Evolutionary conservation across 1,140 invertebrate genomes (phyloP), one percentile per base, ranked within the genome.

Genomic region (Helicoverpa zea): DNA sequence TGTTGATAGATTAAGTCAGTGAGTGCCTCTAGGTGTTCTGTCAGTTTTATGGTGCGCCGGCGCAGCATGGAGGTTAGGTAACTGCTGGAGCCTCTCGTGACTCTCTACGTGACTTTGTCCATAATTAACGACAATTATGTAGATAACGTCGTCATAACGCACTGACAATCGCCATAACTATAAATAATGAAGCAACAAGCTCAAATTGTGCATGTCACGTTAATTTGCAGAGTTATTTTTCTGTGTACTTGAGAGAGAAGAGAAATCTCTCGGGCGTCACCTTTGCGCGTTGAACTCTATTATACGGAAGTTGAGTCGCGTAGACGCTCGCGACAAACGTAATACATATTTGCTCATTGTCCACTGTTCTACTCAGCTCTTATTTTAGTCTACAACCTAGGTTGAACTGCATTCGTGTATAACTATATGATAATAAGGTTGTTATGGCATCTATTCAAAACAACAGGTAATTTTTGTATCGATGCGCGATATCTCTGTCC

Each of bases 61-160:
- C 14, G 11, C 49, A 54, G 66, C 13, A 2, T 14, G 23, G 29
- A 64, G 23, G 61, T 77, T 77, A 77, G 75, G 61, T 77, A 77
- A 77, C 74, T 47, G 74, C 16, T 64, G 61, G 59, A 29, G 58
- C 12, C n/a, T n/a, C n/a, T n/a, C n/a, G n/a, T n/a, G n/a, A n/a
- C n/a, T n/a, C n/a, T n/a, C n/a, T n/a, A 23, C 47, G 23, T 59
- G 29, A 52, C 59, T 35, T 18, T 29, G 49, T 3, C 61, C 61
- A 61, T 77, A 77, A 77, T 64, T 64, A 77, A 54, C 61, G 54
- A 64, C 75, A 77, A 66, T 77, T 77, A 77, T 35, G 75, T 30
- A 77, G 59, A 77, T 77, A 77, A 66, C 61, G 49, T 52, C 75
- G 54, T 30, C 61, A 64, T 77, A 77, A 77, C 47, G 75, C 59